Evolutionary conservation across 2,113 vertebrate species (phyloP).

Genomic region (Oophaga pumilio): DNA sequence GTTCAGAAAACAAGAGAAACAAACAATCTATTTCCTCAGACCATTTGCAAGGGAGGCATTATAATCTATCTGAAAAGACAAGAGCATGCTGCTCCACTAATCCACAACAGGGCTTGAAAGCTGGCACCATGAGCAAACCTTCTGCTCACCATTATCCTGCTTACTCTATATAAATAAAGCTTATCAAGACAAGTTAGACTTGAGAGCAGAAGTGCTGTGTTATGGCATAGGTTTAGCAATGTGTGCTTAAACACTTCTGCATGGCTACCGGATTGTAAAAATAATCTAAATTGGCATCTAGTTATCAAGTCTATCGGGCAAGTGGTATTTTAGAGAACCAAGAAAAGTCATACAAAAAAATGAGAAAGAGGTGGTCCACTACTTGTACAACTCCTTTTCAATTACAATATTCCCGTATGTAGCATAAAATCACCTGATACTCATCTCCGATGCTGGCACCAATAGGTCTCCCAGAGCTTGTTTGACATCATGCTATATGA

Average conservation of each 20-base stretch:
- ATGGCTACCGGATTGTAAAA: neutral
- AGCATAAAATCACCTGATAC: too few species aligned
- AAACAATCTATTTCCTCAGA: constrained; percentile 37
- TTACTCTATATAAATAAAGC: constrained; percentile 14
- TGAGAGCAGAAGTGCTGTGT: neutral
- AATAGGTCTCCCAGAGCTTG: too few species aligned
- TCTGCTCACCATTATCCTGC: constrained; percentile 27
- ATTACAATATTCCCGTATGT: too few species aligned
- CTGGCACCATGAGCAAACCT: constrained; percentile 22
- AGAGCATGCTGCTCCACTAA: neutral
- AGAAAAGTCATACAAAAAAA: neutral
- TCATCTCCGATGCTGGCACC: too few species aligned
- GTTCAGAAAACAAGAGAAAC: constrained; percentile 32
- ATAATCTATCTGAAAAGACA: constrained; percentile 38
- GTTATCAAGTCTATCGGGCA: neutral
- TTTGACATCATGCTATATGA: too few species aligned
- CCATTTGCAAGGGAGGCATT: neutral
- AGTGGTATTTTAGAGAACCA: neutral
- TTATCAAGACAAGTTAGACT: constrained; percentile 10
- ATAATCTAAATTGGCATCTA: neutral
- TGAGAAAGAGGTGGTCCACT: too few species aligned
- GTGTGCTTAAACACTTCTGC: neutral
- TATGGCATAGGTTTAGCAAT: neutral
- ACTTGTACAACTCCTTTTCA: too few species aligned
- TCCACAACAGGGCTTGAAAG: constrained; percentile 10